Evolutionary conservation across 2,888 invertebrate species (phyloP), one percentile per base, ranked within the genome.

Genomic region (Meiosimyza platycephala): DNA sequence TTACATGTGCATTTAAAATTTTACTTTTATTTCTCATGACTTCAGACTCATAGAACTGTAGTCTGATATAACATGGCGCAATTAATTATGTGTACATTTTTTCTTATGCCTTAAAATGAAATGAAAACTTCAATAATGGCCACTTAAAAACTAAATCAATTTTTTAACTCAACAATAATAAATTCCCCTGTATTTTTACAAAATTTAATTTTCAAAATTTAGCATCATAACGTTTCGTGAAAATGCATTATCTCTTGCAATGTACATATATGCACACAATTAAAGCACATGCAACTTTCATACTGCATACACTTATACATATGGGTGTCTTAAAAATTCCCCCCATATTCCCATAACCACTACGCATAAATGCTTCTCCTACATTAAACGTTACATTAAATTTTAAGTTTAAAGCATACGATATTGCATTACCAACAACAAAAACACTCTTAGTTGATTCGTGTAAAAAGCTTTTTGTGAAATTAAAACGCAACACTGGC

Each of bases 401-500:
- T 1, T 59, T 59, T 59, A 18, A 18, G 13, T 59, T 18, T 18
- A 16, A 13, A 16, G 22, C 16, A 13, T 2, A 6, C 18, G 59
- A n/a, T 7, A 16, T 16, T 22, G 13, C 59, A 59, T 12, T 22
- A 18, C 59, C 5, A 28, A 16, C 18, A 18, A 11, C 22, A 59
- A 59, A 16, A 9, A 5, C 22, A 16, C 22, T 22, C 18, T 13
- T 11, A 12, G 16, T 40, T 40, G 40, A 9, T 40, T 40, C 5
- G 59, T 22, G 22, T 22, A 16, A 57, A 67, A 67, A 55, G 67
- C 67, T 67, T 57, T 67, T 66, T 48, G 57, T 55, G 60, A 65
- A 72, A 72, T 72, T 72, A 68, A 72, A 72, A 72, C 60, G 62
- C 65, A 59, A 51, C 52, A 48, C 70, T 52, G 72, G 70, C 51